Evolutionary conservation across 2,113 vertebrate species (phyloP).

Genomic region (Rhinolophus ferrumequinum): DNA sequence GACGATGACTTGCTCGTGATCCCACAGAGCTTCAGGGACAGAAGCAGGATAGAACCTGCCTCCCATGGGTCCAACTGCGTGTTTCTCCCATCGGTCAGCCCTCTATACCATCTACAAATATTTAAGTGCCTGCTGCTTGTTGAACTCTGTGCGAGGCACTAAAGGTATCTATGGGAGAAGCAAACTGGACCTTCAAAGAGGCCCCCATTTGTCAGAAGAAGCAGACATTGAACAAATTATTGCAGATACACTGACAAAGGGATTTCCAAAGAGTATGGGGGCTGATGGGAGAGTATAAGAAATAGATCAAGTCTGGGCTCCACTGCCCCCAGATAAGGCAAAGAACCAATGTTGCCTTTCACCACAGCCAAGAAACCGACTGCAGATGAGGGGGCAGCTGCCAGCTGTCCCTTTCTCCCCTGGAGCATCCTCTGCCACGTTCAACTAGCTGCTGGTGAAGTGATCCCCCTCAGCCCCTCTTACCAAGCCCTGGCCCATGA

Average conservation of each 20-base stretch:
- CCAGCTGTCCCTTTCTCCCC: neutral
- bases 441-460: neutral
- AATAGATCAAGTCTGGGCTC: neutral
- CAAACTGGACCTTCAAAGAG: neutral
- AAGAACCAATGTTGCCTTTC: neutral
- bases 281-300: neutral
- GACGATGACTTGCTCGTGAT: neutral
- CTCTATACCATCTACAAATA: neutral
- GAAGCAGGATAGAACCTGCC: neutral
- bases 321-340: neutral
- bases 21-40: neutral
- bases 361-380: neutral
- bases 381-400: neutral
- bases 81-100: neutral
- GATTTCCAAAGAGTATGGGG: neutral
- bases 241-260: neutral
- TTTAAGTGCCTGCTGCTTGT: neutral
- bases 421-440: neutral
- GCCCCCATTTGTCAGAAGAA: neutral
- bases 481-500: neutral
- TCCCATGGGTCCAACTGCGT: fast-evolving
- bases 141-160: neutral
- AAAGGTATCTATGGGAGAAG: neutral
- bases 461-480: neutral
- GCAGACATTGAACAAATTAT: neutral